Percentiles rank a stretch among this genome's conserved stretches.
Evolutionary conservation across 2,797 vertebrate genomes (phyloP).

Genomic region (Phoxinus dragarum): DNA sequence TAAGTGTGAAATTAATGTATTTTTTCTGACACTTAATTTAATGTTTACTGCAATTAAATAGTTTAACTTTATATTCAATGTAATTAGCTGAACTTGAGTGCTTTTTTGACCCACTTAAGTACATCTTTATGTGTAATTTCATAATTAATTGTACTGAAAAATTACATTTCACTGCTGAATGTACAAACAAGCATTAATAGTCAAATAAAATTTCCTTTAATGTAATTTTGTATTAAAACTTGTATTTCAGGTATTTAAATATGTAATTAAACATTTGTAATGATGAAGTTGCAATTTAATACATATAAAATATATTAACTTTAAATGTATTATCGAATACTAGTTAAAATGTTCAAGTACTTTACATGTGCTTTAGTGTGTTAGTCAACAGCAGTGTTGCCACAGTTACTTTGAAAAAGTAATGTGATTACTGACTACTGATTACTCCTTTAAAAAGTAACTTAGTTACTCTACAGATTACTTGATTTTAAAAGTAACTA

Average conservation of each 20-base stretch:
- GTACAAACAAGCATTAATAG: not conserved
- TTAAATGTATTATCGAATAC: not conserved
- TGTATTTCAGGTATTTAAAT: not conserved
- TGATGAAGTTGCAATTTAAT: not conserved
- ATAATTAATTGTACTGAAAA: too few species aligned
- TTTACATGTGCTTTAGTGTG: not conserved
- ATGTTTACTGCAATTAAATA: not conserved
- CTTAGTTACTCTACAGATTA: too few species aligned
- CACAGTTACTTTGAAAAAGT: too few species aligned
- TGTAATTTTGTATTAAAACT: not conserved
- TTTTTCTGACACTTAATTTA: not conserved
- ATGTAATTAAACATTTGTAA: not conserved
- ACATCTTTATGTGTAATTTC: too few species aligned
- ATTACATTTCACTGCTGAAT: not conserved
- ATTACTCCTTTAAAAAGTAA: too few species aligned
- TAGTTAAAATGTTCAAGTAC: not conserved
- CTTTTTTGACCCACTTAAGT: not conserved
- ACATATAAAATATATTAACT: not conserved
- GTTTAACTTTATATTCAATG: not conserved
- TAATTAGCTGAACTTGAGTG: too few species aligned
- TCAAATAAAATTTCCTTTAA: not conserved
- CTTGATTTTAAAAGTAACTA: too few species aligned
- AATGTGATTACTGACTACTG: too few species aligned
- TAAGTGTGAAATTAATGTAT: too few species aligned
- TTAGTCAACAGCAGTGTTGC: not conserved